These are phyloP conservation scores for Oscheius sp. DNA, from an alignment of 2,888 invertebrate genomes.

Conservation along the genomic window DNA sequence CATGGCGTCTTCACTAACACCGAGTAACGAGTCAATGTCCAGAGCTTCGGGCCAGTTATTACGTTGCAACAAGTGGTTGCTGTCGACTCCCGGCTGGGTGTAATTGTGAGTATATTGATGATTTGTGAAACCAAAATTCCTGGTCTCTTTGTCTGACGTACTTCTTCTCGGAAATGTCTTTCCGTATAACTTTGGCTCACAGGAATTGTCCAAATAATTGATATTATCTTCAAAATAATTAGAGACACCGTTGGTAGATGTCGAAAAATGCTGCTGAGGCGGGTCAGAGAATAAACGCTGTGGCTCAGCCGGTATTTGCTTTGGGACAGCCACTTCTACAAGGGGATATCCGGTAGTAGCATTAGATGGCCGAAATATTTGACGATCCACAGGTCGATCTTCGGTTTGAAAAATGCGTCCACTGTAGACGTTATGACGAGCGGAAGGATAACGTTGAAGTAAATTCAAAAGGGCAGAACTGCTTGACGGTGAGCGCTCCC, in stretches of 20 bases:
- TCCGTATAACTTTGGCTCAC: slow-evolving; percentile 13
- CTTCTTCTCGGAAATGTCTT: neutral
- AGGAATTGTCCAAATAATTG: neutral
- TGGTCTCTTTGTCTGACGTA: neutral
- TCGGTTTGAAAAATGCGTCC: slow-evolving; percentile 1
- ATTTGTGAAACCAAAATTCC: neutral
- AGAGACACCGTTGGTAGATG: slow-evolving; percentile 4
- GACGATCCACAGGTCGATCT: slow-evolving; percentile 10
- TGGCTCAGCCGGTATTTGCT: slow-evolving; percentile 20
- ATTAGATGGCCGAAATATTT: slow-evolving; percentile 26
- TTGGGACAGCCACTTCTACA: slow-evolving; percentile 43
- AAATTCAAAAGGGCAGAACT: slow-evolving; percentile 56
- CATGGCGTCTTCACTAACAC: slow-evolving; percentile 54
- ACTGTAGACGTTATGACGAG: slow-evolving; percentile 46
- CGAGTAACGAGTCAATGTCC: slow-evolving; percentile 20
- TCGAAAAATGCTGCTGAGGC: slow-evolving; percentile 18
- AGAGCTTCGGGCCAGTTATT: slow-evolving; percentile 25
- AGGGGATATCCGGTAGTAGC: slow-evolving; percentile 36
- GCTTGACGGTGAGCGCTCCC: slow-evolving; percentile 55
- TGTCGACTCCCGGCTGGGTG: slow-evolving; percentile 1
- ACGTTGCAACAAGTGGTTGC: slow-evolving; percentile 19
- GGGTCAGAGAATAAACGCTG: slow-evolving; percentile 7
- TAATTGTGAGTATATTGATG: neutral
- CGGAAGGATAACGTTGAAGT: slow-evolving; percentile 53
- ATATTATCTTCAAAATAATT: neutral